phyloP scores from a whole-genome alignment of 2,888 invertebrate species.

The Apodemia duryi region DNA sequence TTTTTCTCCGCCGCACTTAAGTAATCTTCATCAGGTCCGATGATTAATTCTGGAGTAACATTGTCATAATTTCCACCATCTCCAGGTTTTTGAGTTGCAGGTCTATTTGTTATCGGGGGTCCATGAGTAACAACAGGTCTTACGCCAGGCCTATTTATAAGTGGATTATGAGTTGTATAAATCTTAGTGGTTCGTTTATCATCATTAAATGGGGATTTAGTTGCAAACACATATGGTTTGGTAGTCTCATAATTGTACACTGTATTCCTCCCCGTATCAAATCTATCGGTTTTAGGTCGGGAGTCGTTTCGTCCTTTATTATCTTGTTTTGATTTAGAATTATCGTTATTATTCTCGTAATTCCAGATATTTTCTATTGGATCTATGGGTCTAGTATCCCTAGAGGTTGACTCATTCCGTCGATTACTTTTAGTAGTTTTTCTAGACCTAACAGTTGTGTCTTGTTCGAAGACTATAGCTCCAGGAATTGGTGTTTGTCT shows the following conservation, averaged over 20 bases:
- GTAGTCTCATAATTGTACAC: constrained; percentile 25
- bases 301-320: neutral
- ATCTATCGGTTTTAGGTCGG: constrained; percentile 4
- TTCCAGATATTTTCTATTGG: neutral
- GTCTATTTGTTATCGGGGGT: constrained; percentile 58
- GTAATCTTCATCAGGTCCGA: constrained; percentile 56
- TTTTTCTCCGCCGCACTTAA: constrained; percentile 53
- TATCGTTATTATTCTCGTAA: neutral
- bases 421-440: constrained; percentile 4
- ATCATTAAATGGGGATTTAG: constrained; percentile 22
- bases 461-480: constrained; percentile 11
- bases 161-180: constrained; percentile 38
- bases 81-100: constrained; percentile 34
- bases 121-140: constrained; percentile 48
- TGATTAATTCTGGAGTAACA: constrained; percentile 42
- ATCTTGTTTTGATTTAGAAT: constrained; percentile 1
- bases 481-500: constrained; percentile 14
- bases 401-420: neutral
- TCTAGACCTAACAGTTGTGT: constrained; percentile 7
- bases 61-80: constrained; percentile 33
- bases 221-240: constrained; percentile 22
- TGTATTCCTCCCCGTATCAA: constrained; percentile 17
- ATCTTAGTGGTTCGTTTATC: constrained; percentile 24
- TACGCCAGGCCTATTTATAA: constrained; percentile 48
- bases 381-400: neutral